Evolutionary conservation across 1,140 invertebrate species (phyloP).

Genomic region (Platyscapa corneri): DNA sequence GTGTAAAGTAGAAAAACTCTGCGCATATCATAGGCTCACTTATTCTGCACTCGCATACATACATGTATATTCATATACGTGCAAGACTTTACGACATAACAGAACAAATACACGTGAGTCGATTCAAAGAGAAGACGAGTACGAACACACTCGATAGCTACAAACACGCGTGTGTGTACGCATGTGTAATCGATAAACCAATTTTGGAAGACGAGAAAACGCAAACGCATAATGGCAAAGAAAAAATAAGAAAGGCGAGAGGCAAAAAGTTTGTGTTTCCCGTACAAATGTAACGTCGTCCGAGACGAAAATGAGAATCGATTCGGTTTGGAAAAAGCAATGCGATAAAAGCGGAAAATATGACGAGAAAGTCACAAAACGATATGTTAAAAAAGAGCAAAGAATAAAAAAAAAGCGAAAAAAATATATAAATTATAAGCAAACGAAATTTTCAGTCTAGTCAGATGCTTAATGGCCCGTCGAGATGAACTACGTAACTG

Average conservation of each 20-base stretch:
- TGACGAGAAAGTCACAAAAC: neutral
- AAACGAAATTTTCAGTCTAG: conserved; percentile 64
- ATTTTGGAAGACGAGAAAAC: neutral
- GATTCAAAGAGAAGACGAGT: conserved; percentile 27
- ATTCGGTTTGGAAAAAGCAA: neutral
- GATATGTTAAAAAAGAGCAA: too few species aligned
- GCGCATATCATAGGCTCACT: neutral
- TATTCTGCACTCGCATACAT: neutral
- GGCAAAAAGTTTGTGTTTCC: too few species aligned
- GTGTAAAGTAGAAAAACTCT: neutral
- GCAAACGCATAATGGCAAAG: neutral
- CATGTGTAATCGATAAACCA: neutral
- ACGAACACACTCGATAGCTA: neutral
- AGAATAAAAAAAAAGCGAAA: too few species aligned
- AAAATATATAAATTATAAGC: conserved; percentile 57
- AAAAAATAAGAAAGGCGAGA: too few species aligned
- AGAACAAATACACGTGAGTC: neutral
- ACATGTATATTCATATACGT: neutral
- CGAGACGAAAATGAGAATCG: too few species aligned
- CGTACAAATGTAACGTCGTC: too few species aligned
- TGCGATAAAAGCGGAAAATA: neutral
- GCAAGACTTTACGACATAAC: too few species aligned
- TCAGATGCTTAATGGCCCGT: conserved; percentile 72
- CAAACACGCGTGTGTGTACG: neutral
- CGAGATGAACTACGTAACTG: conserved; percentile 66